Percentiles rank a stretch among this genome's conserved stretches.
Evolutionary conservation across 1,140 invertebrate genomes (phyloP).

Genomic region (Solenopsis invicta): DNA sequence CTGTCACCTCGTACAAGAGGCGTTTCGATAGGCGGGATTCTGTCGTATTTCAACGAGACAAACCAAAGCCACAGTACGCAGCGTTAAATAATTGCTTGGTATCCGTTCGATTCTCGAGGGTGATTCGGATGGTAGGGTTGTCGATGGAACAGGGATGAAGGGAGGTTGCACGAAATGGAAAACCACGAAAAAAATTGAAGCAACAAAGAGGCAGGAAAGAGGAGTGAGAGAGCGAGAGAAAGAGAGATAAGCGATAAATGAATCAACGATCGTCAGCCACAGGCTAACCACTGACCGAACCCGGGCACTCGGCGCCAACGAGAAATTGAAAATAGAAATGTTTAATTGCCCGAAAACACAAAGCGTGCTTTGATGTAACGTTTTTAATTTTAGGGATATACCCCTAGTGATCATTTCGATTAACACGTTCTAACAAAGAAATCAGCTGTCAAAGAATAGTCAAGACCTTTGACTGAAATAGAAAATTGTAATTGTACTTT

Average conservation of each 20-base stretch:
- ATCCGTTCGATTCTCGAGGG: slow-evolving; percentile 78
- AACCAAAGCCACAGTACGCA: slow-evolving; percentile 77
- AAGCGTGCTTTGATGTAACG: slow-evolving; percentile 70
- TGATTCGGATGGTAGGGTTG: slow-evolving; percentile 77
- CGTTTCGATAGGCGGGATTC: slow-evolving; percentile 74
- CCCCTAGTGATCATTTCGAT: neutral
- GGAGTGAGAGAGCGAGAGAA: slow-evolving; percentile 55
- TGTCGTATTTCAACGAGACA: slow-evolving; percentile 77
- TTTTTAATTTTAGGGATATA: slow-evolving; percentile 68
- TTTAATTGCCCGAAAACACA: slow-evolving; percentile 85
- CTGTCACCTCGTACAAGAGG: slow-evolving; percentile 74
- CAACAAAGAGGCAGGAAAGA: slow-evolving; percentile 71
- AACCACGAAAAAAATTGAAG: slow-evolving; percentile 79
- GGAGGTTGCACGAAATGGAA: slow-evolving; percentile 77
- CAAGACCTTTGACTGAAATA: neutral
- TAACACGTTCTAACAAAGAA: neutral
- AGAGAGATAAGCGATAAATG: slow-evolving; percentile 83
- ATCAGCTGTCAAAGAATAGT: neutral
- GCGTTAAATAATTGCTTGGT: slow-evolving; percentile 79
- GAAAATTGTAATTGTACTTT: neutral
- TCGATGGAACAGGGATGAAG: slow-evolving; percentile 66
- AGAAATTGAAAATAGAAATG: slow-evolving; percentile 86
- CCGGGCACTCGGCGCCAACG: slow-evolving; percentile 78
- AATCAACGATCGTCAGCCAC: slow-evolving; percentile 85
- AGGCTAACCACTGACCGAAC: slow-evolving; percentile 80